Conservation (phyloP, 2,888 invertebrate genomes). For the Pteria penguin region DNA sequence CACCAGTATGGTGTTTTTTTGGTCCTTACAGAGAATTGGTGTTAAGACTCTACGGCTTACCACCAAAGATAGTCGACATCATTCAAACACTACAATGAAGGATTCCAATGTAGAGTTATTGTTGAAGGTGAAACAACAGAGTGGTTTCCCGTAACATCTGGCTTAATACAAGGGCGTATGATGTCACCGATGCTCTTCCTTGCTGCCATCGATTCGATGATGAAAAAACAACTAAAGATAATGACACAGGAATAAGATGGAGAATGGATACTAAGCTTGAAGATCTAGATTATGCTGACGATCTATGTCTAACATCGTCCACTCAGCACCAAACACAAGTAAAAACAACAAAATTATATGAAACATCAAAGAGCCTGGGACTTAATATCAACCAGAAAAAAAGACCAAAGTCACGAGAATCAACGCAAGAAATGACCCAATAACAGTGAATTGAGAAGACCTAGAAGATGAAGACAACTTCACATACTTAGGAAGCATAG, state of each 20-base stretch:
- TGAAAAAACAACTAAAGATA: slow-evolving; percentile 5
- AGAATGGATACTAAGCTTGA: slow-evolving; percentile 5
- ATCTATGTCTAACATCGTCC: slow-evolving; percentile 3
- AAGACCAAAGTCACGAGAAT: background rate
- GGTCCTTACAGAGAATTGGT: too few species aligned
- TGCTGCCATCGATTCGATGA: slow-evolving; percentile 17
- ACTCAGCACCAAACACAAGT: background rate
- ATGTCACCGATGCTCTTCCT: background rate
- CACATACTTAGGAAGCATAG: background rate
- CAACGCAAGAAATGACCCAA: background rate
- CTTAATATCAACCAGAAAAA: background rate
- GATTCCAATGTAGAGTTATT: background rate
- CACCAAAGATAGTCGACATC: slow-evolving; percentile 19
- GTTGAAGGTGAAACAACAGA: background rate
- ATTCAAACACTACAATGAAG: slow-evolving; percentile 2
- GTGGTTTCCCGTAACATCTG: too few species aligned
- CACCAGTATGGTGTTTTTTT: too few species aligned
- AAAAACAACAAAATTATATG: too few species aligned
- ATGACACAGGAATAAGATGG: slow-evolving; percentile 4
- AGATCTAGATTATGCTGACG: background rate
- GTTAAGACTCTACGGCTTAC: slow-evolving; percentile 26
- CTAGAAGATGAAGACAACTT: background rate
- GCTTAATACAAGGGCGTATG: background rate
- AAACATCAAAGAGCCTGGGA: background rate
- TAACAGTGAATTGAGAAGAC: background rate